Evolutionary conservation across 2,113 vertebrate species (phyloP).

Genomic region (Oreochromis spilurus): DNA sequence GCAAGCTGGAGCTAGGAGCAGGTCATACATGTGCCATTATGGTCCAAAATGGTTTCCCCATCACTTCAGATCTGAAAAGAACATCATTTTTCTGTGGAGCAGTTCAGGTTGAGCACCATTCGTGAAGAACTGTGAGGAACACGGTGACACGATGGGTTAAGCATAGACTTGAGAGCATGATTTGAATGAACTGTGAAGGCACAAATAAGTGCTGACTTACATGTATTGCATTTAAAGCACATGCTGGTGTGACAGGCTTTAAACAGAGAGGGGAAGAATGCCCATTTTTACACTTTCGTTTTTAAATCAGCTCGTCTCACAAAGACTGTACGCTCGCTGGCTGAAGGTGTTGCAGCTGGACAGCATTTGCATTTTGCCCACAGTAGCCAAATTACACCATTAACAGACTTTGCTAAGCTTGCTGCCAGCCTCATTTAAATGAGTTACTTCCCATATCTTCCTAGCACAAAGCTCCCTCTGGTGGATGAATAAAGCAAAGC

Average conservation of each 20-base stretch:
- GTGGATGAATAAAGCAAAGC: background rate
- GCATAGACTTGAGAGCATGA: background rate
- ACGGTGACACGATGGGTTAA: background rate
- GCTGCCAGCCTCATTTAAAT: background rate
- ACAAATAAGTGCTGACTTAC: background rate
- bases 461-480: slow-evolving; percentile 18
- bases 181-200: background rate
- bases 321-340: background rate
- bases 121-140: too few relatives aligned
- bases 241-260: background rate
- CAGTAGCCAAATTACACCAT: background rate
- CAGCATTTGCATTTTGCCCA: background rate
- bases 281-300: background rate
- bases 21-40: background rate
- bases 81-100: background rate
- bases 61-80: background rate
- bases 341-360: background rate
- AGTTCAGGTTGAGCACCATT: too few relatives aligned
- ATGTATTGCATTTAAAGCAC: background rate
- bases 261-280: background rate
- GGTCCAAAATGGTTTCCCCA: background rate
- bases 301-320: background rate
- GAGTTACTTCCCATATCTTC: background rate
- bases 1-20: background rate
- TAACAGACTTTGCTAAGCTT: background rate